Evolutionary conservation across 2,888 invertebrate genomes (phyloP).

Genomic region (Lamellibrachia satsuma): DNA sequence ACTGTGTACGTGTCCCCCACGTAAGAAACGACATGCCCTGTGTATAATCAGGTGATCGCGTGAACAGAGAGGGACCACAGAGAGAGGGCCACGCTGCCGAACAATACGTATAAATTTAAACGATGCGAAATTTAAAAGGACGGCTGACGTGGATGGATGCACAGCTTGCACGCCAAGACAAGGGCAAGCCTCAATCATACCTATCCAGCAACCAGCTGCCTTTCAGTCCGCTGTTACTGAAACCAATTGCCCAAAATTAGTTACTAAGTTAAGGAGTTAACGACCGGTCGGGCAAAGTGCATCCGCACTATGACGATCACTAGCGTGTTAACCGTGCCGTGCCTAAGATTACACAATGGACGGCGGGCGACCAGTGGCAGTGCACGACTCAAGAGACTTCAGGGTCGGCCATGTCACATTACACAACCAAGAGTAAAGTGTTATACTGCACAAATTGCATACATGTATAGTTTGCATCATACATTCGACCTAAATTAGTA

Average conservation of each 20-base stretch:
- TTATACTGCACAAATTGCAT: not conserved
- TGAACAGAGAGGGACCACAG: not conserved
- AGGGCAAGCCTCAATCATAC: not conserved
- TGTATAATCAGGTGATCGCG: not conserved
- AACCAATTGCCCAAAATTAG: not conserved
- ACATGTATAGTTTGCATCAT: not conserved
- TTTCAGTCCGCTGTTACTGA: not conserved
- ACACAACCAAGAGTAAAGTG: not conserved
- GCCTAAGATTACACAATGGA: constrained; percentile 4
- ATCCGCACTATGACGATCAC: not conserved
- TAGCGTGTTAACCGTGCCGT: not conserved
- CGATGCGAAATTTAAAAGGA: not conserved
- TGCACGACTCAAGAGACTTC: not conserved
- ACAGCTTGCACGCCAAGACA: not conserved
- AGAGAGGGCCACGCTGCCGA: not conserved
- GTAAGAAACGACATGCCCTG: not conserved
- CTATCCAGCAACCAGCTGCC: not conserved
- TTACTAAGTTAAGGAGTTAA: not conserved
- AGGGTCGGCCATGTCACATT: constrained; percentile 17
- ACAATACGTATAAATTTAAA: not conserved
- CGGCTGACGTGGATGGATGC: not conserved
- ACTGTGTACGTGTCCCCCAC: not conserved
- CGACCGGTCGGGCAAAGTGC: not conserved
- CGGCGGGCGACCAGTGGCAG: not conserved
- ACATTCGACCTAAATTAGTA: not conserved